A percentile compares a stretch with the other conserved stretches of the same genome.
Evolutionary conservation across 2,113 vertebrate genomes (phyloP).

Genomic region (Scomber scombrus): DNA sequence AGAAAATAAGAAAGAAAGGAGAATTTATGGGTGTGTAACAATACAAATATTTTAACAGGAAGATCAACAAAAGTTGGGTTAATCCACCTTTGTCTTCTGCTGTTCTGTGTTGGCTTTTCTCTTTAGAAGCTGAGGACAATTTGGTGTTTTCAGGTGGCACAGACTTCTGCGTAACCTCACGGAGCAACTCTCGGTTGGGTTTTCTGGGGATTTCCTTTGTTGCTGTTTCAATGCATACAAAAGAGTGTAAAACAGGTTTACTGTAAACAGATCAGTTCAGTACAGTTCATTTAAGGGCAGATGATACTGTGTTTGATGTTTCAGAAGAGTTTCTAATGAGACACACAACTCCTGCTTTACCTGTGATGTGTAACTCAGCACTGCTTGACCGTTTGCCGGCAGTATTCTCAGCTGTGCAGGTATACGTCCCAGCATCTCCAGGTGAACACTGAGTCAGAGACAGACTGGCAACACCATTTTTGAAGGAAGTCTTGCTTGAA

Average conservation of each 20-base stretch:
- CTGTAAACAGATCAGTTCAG: conserved; percentile 9
- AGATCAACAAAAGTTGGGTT: neutral
- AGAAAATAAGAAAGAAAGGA: neutral
- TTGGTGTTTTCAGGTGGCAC: neutral
- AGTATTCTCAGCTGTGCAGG: conserved; percentile 57
- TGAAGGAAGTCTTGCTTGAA: conserved; percentile 31
- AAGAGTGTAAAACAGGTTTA: conserved; percentile 13
- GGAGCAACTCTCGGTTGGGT: conserved; percentile 14
- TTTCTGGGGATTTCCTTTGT: conserved; percentile 54
- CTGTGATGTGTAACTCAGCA: conserved; percentile 49
- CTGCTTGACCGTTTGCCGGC: conserved; percentile 47
- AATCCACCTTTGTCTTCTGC: conserved; percentile 53
- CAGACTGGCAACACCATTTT: conserved; percentile 44
- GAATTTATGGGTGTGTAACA: neutral
- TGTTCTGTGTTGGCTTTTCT: neutral
- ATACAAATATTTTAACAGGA: neutral
- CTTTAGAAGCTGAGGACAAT: conserved; percentile 8
- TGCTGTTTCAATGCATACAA: conserved; percentile 50
- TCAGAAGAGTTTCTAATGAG: neutral
- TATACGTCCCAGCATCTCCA: conserved; percentile 51
- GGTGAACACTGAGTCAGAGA: conserved; percentile 38
- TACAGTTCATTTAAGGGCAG: no score
- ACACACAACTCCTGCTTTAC: conserved; percentile 10
- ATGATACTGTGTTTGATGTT: neutral
- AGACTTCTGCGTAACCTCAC: conserved; percentile 7